Percentiles rank a stretch among this genome's conserved stretches.
Conservation (phyloP, 2,113 vertebrate genomes). For the Arenaria interpres region DNA sequence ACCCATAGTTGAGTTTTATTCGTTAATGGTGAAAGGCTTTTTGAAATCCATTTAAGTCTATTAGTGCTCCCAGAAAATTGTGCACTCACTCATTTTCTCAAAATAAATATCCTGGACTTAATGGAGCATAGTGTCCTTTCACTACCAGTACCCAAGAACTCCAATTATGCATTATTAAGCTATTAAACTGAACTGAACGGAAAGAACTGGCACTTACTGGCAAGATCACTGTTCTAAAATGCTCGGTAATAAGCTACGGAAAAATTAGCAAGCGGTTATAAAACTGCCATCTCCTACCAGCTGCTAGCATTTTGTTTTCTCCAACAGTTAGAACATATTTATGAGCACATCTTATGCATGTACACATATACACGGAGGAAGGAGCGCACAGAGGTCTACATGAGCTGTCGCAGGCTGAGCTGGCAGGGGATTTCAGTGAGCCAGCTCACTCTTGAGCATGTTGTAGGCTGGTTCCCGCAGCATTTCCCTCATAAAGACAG, state of each 20-base stretch:
- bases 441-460: not conserved
- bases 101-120: conserved; percentile 52
- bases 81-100: conserved; percentile 25
- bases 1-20: not conserved
- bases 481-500: not conserved
- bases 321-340: not conserved
- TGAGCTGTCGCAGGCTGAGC: not conserved
- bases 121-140: conserved; percentile 43
- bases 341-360: not conserved
- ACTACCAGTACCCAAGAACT: conserved; percentile 18
- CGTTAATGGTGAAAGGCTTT: conserved; percentile 29
- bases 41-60: conserved; percentile 35
- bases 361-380: not conserved
- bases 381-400: fast-evolving
- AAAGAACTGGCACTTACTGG: conserved; percentile 33
- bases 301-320: conserved; percentile 7
- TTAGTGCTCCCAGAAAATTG: conserved; percentile 25
- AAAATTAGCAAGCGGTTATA: not conserved
- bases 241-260: not conserved
- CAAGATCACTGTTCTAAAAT: conserved; percentile 18
- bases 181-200: conserved; percentile 33
- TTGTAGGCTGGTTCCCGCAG: not conserved
- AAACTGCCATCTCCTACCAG: not conserved
- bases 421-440: not conserved
- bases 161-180: conserved; percentile 54